A percentile compares a stretch with the other conserved stretches of the same genome.
These are phyloP conservation scores for Yasuhikotakia modesta DNA, from an alignment of 2,797 vertebrate species.

Conservation along the genomic window DNA sequence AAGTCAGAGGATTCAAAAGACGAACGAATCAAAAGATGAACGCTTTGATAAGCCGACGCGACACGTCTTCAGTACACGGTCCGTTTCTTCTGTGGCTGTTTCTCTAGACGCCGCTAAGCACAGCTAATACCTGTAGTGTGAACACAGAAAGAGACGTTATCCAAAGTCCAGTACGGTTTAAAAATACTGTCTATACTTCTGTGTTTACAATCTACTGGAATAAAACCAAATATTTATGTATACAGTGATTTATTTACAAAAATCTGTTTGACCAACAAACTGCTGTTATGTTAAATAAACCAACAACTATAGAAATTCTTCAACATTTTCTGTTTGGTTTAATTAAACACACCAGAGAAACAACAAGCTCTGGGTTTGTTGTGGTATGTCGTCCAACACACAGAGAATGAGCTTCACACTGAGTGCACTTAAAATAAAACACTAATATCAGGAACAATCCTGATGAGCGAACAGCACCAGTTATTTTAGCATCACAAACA, in stretches of 20 bases:
- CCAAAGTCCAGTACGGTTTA: neutral
- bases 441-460: slow-evolving; percentile 25
- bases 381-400: slow-evolving; percentile 19
- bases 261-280: neutral
- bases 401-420: slow-evolving; percentile 6
- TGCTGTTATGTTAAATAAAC: too few relatives aligned
- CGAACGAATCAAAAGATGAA: slow-evolving; percentile 19
- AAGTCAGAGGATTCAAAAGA: slow-evolving; percentile 37
- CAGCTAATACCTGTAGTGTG: neutral
- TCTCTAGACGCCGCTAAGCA: slow-evolving; percentile 12
- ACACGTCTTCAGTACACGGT: slow-evolving; percentile 3
- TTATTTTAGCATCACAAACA: slow-evolving; percentile 30
- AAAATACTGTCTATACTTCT: neutral
- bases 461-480: slow-evolving; percentile 25
- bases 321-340: too few relatives aligned
- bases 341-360: too few relatives aligned
- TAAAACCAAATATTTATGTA: neutral
- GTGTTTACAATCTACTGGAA: neutral
- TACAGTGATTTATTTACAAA: neutral
- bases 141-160: neutral
- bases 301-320: too few relatives aligned
- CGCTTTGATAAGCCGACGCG: slow-evolving; percentile 33
- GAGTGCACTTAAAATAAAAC: slow-evolving; percentile 25
- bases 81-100: neutral
- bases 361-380: too few relatives aligned